Percentiles rank a stretch among this genome's conserved stretches.
Conservation (phyloP, 2,113 vertebrate genomes). For the Uropsilus gracilis region DNA sequence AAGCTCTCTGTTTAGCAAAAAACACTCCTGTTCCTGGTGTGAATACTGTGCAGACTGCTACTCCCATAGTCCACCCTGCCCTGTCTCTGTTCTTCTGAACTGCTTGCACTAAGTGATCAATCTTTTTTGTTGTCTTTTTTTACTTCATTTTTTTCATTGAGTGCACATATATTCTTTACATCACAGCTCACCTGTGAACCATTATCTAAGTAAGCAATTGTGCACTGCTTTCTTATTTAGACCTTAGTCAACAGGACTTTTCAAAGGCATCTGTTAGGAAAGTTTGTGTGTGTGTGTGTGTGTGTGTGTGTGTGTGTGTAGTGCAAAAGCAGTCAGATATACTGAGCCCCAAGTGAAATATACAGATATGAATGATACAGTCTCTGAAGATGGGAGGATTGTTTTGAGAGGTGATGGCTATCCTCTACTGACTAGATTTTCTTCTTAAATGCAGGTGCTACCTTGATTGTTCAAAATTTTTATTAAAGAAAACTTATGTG, state of each 20-base stretch:
- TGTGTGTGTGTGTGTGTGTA: not conserved
- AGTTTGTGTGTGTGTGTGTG: not conserved
- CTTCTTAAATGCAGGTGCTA: not conserved
- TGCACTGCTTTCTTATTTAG: not conserved
- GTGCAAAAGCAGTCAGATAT: not conserved
- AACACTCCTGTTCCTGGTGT: not conserved
- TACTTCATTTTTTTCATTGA: too few species aligned
- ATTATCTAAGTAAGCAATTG: too few species aligned
- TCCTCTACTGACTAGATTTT: not conserved
- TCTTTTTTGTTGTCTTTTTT: too few species aligned
- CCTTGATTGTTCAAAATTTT: not conserved
- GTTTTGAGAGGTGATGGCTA: not conserved
- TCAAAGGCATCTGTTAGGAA: slow-evolving; percentile 11
- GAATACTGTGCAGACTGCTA: not conserved
- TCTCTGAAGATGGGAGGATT: not conserved
- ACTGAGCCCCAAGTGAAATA: not conserved
- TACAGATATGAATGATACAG: not conserved
- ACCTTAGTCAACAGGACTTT: not conserved
- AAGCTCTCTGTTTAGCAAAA: not conserved
- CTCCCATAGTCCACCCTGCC: not conserved
- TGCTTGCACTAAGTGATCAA: not conserved
- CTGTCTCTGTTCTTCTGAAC: not conserved
- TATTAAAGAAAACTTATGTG: not conserved
- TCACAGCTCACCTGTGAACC: too few species aligned
- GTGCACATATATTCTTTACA: too few species aligned